Evolutionary conservation across 2,888 invertebrate genomes (phyloP).

Genomic region (Kuschelorhynchus macadamiae): DNA sequence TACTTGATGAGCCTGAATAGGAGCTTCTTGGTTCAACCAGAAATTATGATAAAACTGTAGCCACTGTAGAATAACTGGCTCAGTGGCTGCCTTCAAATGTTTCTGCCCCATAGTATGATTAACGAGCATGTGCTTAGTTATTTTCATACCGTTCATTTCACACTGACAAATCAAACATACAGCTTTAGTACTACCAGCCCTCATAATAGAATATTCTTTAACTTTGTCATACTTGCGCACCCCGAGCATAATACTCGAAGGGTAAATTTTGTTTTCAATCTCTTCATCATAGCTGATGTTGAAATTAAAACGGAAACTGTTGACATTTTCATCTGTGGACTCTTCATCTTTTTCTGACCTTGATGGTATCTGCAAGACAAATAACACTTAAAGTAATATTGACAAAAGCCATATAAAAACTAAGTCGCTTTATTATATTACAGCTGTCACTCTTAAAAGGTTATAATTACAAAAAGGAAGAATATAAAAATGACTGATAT

Average conservation of each 20-base stretch:
- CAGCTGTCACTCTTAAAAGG: too few species aligned
- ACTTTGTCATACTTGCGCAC: conserved; percentile 54
- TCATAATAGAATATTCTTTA: conserved; percentile 54
- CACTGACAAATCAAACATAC: conserved; percentile 59
- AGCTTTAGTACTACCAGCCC: conserved; percentile 50
- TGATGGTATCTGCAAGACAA: too few species aligned
- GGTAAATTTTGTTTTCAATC: conserved; percentile 55
- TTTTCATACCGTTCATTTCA: conserved; percentile 46
- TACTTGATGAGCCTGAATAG: conserved; percentile 61
- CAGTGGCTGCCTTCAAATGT: conserved; percentile 53
- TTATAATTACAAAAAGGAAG: too few species aligned
- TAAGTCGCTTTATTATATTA: too few species aligned
- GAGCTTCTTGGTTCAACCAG: conserved; percentile 56
- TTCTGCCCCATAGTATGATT: conserved; percentile 58
- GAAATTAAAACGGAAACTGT: conserved; percentile 58
- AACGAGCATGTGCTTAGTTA: conserved; percentile 51
- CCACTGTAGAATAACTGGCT: conserved; percentile 21
- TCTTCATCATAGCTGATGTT: conserved; percentile 50
- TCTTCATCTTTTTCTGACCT: neutral
- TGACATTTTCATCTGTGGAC: conserved; percentile 45
- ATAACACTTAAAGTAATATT: too few species aligned
- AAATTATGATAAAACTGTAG: conserved; percentile 58
- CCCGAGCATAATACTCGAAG: conserved; percentile 51
- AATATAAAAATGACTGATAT: too few species aligned
- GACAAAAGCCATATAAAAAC: too few species aligned